Evolutionary conservation across 2,113 vertebrate genomes (phyloP).

Genomic region (Hypomesus transpacificus): DNA sequence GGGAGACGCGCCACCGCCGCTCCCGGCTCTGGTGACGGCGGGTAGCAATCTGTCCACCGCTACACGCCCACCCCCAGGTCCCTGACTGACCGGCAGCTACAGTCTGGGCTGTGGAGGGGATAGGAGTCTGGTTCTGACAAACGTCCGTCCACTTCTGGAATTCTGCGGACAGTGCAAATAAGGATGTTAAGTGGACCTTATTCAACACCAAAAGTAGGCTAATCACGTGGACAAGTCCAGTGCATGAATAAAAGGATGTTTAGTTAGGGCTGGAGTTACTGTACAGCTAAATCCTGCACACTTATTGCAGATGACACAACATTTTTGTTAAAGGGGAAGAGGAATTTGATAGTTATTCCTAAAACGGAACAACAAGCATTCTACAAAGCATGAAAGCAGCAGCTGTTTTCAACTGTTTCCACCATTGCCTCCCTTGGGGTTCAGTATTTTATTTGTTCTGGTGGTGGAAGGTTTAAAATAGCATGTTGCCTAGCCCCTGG

Average conservation of each 20-base stretch:
- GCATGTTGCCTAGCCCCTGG: constrained; percentile 48
- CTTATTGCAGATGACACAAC: neutral
- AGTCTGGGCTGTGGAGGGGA: neutral
- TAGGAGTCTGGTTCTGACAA: too few relatives aligned
- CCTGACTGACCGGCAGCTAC: constrained; percentile 12
- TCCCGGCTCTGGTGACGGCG: constrained; percentile 14
- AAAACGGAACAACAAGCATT: constrained; percentile 18
- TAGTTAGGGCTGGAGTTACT: too few relatives aligned
- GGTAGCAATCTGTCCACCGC: constrained; percentile 23
- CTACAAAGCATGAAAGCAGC: constrained; percentile 23
- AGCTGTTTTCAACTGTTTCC: constrained; percentile 36
- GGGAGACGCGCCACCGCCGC: constrained; percentile 34
- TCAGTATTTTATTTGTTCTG: constrained; percentile 46
- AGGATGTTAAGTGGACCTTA: neutral
- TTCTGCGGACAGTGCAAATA: neutral
- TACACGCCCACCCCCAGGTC: constrained; percentile 23
- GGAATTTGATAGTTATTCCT: constrained; percentile 7
- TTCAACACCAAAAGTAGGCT: too few relatives aligned
- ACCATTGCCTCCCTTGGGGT: constrained; percentile 21
- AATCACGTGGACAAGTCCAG: too few relatives aligned
- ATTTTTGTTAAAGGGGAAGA: neutral
- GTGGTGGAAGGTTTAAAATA: constrained; percentile 51
- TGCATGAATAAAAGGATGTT: too few relatives aligned
- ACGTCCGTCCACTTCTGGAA: too few relatives aligned
- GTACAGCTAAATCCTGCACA: neutral